A percentile compares a stretch with the other conserved stretches of the same genome.
Conservation (phyloP, 1,140 invertebrate genomes). For the Ceratina calcarata region DNA sequence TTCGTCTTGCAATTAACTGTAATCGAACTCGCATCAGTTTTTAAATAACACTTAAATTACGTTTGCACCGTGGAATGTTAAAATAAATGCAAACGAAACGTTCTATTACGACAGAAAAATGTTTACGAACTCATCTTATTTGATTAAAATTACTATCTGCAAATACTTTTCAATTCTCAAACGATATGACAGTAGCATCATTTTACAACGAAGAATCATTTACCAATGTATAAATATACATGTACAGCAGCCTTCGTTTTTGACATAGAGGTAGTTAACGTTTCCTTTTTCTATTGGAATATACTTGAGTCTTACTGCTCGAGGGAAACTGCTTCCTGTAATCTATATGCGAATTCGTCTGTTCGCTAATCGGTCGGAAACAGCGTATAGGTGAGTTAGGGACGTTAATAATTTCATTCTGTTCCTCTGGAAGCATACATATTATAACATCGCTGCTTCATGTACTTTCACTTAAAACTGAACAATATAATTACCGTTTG, state of each 20-base stretch:
- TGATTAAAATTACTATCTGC: not conserved
- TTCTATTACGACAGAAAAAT: not conserved
- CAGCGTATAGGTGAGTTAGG: slow-evolving; percentile 53
- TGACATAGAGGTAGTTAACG: slow-evolving; percentile 31
- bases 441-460: not conserved
- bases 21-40: no score
- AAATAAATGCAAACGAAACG: slow-evolving; percentile 5
- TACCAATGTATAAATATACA: slow-evolving; percentile 23
- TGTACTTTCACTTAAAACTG: not conserved
- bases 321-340: slow-evolving; percentile 54
- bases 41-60: no score
- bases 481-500: not conserved
- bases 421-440: slow-evolving; percentile 34
- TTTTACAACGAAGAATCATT: not conserved
- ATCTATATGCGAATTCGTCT: slow-evolving; percentile 58
- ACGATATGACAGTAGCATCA: not conserved
- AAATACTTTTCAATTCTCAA: not conserved
- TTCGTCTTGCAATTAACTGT: no score
- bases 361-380: slow-evolving; percentile 57
- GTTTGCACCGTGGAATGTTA: slow-evolving; percentile 17
- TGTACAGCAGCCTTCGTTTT: not conserved
- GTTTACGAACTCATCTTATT: no score
- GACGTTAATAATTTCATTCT: slow-evolving; percentile 22
- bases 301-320: slow-evolving; percentile 36
- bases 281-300: slow-evolving; percentile 49